These are phyloP conservation scores for Archips crataeganus DNA, from an alignment of 2,888 invertebrate species.

Conservation along the genomic window DNA sequence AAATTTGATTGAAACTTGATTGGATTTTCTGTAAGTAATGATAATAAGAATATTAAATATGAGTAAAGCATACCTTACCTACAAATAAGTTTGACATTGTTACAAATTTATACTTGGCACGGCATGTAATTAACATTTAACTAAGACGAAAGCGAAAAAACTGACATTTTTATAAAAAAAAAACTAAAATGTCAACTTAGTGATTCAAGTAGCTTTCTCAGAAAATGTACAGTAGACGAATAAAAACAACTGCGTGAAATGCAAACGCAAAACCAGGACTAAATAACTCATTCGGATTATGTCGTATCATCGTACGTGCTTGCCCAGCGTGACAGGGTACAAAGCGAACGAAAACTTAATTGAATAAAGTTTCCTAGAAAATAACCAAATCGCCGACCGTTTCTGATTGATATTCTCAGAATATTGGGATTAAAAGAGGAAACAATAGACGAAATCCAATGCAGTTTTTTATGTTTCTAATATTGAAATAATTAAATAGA, in stretches of 20 bases:
- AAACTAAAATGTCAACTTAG: neutral
- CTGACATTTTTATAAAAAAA: neutral
- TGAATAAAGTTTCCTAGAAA: conserved; percentile 52
- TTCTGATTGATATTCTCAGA: conserved; percentile 48
- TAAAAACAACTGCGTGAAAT: conserved; percentile 41
- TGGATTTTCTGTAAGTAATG: no score
- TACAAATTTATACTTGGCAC: no score
- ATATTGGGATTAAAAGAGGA: conserved; percentile 18
- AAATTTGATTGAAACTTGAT: no score
- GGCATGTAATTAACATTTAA: no score
- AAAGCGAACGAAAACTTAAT: conserved; percentile 48
- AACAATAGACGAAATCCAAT: conserved; percentile 10
- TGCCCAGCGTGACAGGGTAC: conserved; percentile 49
- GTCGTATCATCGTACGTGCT: conserved; percentile 50
- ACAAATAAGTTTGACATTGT: no score
- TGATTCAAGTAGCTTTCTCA: conserved; percentile 2
- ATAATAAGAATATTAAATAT: no score
- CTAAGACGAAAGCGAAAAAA: neutral
- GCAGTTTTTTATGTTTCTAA: neutral
- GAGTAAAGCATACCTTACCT: no score
- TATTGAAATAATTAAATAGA: neutral
- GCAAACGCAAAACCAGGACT: conserved; percentile 50
- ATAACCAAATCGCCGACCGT: conserved; percentile 45
- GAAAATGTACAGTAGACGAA: conserved; percentile 14
- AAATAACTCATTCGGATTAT: conserved; percentile 50